Conservation (phyloP, 2,888 invertebrate species). For the Melanophora roralis region DNA sequence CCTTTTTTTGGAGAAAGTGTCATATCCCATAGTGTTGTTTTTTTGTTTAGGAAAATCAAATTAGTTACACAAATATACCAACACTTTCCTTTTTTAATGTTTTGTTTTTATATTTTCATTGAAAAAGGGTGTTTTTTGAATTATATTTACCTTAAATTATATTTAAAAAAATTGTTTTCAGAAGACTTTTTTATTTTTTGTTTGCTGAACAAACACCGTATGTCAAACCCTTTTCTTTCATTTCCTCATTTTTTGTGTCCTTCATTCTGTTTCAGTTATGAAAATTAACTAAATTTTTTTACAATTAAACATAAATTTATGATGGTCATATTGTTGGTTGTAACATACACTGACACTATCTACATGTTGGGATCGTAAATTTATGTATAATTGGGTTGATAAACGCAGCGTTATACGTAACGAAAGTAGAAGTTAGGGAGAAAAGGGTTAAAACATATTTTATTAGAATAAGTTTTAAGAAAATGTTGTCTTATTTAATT, state of each 20-base stretch:
- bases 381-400: background rate
- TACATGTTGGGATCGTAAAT: conserved; percentile 6
- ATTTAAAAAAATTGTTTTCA: background rate
- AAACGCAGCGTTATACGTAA: background rate
- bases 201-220: conserved; percentile 39
- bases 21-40: conserved; percentile 33
- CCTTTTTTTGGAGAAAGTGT: conserved; percentile 46
- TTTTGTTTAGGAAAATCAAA: conserved; percentile 48
- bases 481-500: too few relatives aligned
- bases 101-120: background rate
- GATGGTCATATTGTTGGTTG: conserved; percentile 47
- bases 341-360: conserved; percentile 48
- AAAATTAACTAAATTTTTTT: conserved; percentile 42
- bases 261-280: background rate
- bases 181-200: conserved; percentile 13
- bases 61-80: conserved; percentile 41
- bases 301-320: conserved; percentile 56
- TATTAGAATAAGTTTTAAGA: too few relatives aligned
- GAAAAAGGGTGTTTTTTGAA: conserved; percentile 47
- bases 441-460: too few relatives aligned
- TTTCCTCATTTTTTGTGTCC: background rate
- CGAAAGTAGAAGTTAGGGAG: background rate
- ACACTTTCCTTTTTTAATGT: conserved; percentile 46
- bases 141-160: conserved; percentile 44
- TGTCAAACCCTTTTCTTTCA: conserved; percentile 57